These are phyloP conservation scores for Brenthis hecate DNA, from an alignment of 2,888 invertebrate genomes.

Conservation along the genomic window DNA sequence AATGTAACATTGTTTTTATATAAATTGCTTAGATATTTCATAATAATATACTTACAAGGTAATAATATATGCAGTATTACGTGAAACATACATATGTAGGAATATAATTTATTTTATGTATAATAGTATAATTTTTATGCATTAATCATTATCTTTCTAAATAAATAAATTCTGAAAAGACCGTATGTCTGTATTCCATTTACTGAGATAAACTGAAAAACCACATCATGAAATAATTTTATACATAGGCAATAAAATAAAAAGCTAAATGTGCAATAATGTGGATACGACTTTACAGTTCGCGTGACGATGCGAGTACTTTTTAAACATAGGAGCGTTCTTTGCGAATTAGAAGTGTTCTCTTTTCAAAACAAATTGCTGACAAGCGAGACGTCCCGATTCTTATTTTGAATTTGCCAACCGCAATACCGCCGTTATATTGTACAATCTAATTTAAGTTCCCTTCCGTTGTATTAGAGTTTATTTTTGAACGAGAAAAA, in stretches of 20 bases:
- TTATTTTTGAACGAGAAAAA: constrained; percentile 34
- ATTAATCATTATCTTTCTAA: too few relatives aligned
- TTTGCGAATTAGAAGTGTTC: constrained; percentile 81
- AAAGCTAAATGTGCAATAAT: background rate
- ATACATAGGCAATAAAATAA: background rate
- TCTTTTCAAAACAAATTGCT: constrained; percentile 82
- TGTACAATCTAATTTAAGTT: constrained; percentile 39
- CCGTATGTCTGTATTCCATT: too few relatives aligned
- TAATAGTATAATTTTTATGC: too few relatives aligned
- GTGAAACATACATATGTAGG: too few relatives aligned
- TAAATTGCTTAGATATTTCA: too few relatives aligned
- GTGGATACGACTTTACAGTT: constrained; percentile 50
- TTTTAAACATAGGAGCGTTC: constrained; percentile 72
- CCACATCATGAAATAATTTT: too few relatives aligned
- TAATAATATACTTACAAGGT: too few relatives aligned
- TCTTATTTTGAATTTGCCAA: constrained; percentile 70
- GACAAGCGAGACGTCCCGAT: constrained; percentile 77
- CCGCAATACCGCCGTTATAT: constrained; percentile 46
- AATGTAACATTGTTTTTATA: background rate
- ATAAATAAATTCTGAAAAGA: too few relatives aligned
- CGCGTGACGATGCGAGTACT: constrained; percentile 71
- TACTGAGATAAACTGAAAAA: too few relatives aligned
- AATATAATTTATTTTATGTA: too few relatives aligned
- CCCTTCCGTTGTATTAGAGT: constrained; percentile 39
- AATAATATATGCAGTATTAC: too few relatives aligned